Evolutionary conservation across 53 echinoderm and acorn worm species (phyloP), one percentile per base, ranked within the genome.

Genomic region (Arbacia lixula): DNA sequence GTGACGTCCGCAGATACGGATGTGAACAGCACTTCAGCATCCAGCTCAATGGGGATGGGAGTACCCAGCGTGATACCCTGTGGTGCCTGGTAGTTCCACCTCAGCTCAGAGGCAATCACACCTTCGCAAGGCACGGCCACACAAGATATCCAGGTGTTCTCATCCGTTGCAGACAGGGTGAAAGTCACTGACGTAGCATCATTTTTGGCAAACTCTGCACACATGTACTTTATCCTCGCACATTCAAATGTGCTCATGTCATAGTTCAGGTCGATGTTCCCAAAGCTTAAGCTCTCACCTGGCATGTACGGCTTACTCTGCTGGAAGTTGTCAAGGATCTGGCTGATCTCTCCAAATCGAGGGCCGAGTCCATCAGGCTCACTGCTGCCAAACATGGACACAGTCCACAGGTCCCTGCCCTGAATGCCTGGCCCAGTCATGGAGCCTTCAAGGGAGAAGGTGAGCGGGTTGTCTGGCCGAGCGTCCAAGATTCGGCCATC

Each of bases 181-280:
- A 93, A 93, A 10, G 90, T 72, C 42, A 90, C 76, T 19, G 82
- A 86, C 0, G 88, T 80, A 1, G 22, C 30, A 22, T 86, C 71
- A 71, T 90, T 80, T 29, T 88, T 69, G 5, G 72, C 72, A 57
- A 93, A 75, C 25, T 90, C 88, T 29, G 85, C 68, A 57, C 93
- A 93, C 63, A 93, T 87, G 63, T 81, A 90, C 57, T 76, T 80
- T 3, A 93, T 87, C 17, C 90, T 85, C 12, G 79, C 88, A 86
- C 93, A 93, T 65, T 84, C 87, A n/a, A 88, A 53, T 19, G 79
- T 85, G 4, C 87, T 72, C 93, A 93, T 93, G 62, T 93, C 93
- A 65, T 73, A 82, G 68, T 93, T 88, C 35, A 90, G 56, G 16
- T 90, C 86, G 20, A 88, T 78, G 38, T 87, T 78, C 17, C 82